phyloP scores from a whole-genome alignment of 2,888 invertebrate genomes.

The Troides oblongomaculatus region DNA sequence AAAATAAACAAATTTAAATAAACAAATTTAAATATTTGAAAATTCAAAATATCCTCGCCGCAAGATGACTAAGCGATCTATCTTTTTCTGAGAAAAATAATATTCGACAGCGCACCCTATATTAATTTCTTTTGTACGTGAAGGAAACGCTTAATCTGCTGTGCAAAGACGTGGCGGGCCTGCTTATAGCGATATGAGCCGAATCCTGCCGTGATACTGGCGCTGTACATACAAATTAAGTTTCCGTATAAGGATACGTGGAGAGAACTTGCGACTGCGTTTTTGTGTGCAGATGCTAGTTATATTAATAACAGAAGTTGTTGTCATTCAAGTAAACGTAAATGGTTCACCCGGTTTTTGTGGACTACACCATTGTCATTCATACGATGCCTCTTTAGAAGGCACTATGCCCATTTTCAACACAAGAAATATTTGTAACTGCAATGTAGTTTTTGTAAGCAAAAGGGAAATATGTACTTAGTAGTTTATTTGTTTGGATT shows the following conservation, averaged over 20 bases:
- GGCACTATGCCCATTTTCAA: neutral
- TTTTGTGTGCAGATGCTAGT: conserved; percentile 48
- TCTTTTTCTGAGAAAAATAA: conserved; percentile 74
- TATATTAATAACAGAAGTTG: conserved; percentile 59
- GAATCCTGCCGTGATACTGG: conserved; percentile 50
- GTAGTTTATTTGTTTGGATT: too few species aligned
- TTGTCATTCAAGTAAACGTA: conserved; percentile 46
- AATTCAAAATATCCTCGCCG: conserved; percentile 46
- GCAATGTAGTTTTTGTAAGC: conserved; percentile 1
- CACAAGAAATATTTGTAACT: neutral
- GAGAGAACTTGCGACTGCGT: conserved; percentile 39
- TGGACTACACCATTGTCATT: conserved; percentile 33
- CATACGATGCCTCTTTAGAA: conserved; percentile 6
- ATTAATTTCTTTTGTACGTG: conserved; percentile 57
- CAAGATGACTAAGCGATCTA: conserved; percentile 75
- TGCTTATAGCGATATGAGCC: conserved; percentile 60
- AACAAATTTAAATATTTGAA: too few species aligned
- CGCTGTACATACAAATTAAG: conserved; percentile 66
- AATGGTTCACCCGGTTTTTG: conserved; percentile 57
- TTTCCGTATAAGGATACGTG: conserved; percentile 55
- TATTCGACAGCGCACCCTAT: conserved; percentile 58
- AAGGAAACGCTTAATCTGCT: conserved; percentile 61
- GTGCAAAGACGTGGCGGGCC: conserved; percentile 47
- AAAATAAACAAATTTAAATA: too few species aligned
- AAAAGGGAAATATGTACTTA: too few species aligned